Conservation (phyloP, 1,140 invertebrate genomes). For the Eufriesea mexicana region DNA sequence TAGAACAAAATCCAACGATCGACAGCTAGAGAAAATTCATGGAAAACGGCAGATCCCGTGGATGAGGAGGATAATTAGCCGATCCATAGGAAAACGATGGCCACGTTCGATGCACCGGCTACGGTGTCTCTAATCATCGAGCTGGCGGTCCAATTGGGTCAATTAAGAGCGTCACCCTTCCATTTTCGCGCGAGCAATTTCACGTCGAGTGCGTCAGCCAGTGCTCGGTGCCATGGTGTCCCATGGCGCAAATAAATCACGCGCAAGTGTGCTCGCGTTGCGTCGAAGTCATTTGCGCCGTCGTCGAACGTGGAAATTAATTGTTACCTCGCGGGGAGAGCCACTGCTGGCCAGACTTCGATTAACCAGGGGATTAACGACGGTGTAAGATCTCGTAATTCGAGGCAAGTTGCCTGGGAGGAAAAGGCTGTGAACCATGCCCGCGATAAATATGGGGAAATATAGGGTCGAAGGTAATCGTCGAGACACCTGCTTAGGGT, state of each 20-base stretch:
- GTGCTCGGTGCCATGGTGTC: conserved; percentile 43
- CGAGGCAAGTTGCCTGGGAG: too few relatives aligned
- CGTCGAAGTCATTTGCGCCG: background rate
- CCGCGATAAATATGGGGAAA: too few relatives aligned
- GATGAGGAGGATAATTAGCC: conserved; percentile 8
- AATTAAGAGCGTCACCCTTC: conserved; percentile 63
- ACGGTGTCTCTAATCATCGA: conserved; percentile 43
- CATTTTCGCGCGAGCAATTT: conserved; percentile 66
- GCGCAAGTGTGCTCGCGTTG: conserved; percentile 36
- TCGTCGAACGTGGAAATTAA: conserved; percentile 30
- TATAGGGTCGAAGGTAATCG: too few relatives aligned
- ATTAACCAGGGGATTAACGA: background rate
- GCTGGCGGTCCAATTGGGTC: conserved; percentile 36
- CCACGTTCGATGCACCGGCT: background rate
- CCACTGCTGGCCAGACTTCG: background rate
- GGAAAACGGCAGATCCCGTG: background rate
- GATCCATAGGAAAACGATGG: background rate
- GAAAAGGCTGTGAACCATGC: too few relatives aligned
- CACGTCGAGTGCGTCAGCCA: conserved; percentile 49
- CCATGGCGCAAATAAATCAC: conserved; percentile 54
- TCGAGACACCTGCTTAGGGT: too few relatives aligned
- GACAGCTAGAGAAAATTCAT: background rate
- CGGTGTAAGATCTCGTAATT: background rate
- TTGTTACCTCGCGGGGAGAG: background rate
- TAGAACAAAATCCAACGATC: background rate